A percentile compares a stretch with the other conserved stretches of the same genome.
Evolutionary conservation across 2,113 vertebrate species (phyloP).

Genomic region (Labeo catla): DNA sequence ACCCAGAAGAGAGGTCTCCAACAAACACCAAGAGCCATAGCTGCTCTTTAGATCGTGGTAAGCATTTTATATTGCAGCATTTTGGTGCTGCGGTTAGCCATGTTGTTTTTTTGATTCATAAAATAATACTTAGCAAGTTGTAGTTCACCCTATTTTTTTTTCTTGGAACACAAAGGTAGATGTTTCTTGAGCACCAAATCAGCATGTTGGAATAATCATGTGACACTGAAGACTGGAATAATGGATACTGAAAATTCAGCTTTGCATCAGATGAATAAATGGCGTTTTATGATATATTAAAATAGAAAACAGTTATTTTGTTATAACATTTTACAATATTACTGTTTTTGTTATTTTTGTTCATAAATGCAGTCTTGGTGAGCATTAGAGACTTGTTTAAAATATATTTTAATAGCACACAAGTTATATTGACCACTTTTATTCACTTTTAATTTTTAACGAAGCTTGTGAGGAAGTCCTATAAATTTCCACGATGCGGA

Average conservation of each 20-base stretch:
- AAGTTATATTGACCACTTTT: background rate
- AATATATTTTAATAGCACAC: background rate
- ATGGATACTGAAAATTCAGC: background rate
- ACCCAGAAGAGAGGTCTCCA: constrained; percentile 53
- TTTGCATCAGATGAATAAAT: too few species aligned
- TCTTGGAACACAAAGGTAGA: background rate
- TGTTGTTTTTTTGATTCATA: background rate
- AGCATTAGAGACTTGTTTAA: background rate
- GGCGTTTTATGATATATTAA: background rate
- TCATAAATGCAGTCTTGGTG: background rate
- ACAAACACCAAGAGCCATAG: constrained; percentile 57
- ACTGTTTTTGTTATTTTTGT: background rate
- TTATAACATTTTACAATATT: background rate
- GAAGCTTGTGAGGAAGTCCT: background rate
- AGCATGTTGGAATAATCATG: background rate
- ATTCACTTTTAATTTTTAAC: background rate
- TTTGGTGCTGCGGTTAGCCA: background rate
- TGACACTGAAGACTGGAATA: background rate
- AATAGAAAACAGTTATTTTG: background rate
- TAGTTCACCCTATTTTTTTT: background rate
- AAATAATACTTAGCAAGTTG: background rate
- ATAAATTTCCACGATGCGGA: too few species aligned
- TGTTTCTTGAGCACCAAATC: too few species aligned
- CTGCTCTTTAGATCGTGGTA: constrained; percentile 34
- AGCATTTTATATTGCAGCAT: background rate